Percentiles rank a stretch among this genome's conserved stretches.
phyloP scores from a whole-genome alignment of 2,797 vertebrate species.

The Phaenicophaeus curvirostris region DNA sequence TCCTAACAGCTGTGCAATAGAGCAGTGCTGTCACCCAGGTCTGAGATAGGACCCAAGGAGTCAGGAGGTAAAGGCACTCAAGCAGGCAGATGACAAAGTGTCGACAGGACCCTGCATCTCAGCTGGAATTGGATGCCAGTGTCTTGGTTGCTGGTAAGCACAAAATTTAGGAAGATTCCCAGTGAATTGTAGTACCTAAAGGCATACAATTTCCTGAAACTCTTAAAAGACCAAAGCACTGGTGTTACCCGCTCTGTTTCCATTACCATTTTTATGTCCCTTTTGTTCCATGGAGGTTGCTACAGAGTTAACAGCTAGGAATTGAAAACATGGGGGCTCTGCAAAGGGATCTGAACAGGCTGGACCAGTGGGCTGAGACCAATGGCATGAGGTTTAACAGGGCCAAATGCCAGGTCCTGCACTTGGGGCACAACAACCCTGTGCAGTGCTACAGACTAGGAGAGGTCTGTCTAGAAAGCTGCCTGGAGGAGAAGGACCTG shows the following conservation, averaged over 20 bases:
- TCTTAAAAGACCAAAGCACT: not conserved
- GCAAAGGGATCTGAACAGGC: too few species aligned
- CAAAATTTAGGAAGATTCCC: not conserved
- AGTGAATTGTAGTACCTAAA: not conserved
- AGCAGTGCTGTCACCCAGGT: not conserved
- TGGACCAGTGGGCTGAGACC: too few species aligned
- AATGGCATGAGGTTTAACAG: too few species aligned
- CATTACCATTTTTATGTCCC: fast-evolving
- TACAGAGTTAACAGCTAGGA: not conserved
- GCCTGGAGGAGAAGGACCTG: too few species aligned
- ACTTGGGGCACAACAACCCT: too few species aligned
- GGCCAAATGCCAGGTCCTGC: too few species aligned
- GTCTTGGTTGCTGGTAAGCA: not conserved
- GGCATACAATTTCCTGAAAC: not conserved
- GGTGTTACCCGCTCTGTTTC: not conserved
- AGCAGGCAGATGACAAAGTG: not conserved
- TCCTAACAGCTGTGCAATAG: not conserved
- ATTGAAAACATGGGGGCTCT: not conserved
- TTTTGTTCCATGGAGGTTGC: not conserved
- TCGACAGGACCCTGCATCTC: not conserved
- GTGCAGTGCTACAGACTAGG: too few species aligned
- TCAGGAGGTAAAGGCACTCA: not conserved
- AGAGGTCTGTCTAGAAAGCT: too few species aligned
- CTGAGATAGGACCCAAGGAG: not conserved
- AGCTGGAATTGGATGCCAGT: not conserved